Percentiles rank a stretch among this genome's conserved stretches.
phyloP scores from a whole-genome alignment of 2,113 vertebrate species.

The Salvelinus alpinus region DNA sequence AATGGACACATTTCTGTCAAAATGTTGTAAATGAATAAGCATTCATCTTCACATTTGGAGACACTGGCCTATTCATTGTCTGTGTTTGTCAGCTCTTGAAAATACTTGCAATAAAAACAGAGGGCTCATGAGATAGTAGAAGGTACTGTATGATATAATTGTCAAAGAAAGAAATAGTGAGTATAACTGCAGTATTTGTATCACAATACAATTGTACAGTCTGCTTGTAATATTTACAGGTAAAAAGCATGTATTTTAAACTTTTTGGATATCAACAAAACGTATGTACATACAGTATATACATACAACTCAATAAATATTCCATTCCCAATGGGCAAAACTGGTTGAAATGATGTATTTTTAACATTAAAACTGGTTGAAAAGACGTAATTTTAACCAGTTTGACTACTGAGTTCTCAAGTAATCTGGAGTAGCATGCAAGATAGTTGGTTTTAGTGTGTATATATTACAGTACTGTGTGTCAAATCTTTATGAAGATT shows the following conservation, averaged over 20 bases:
- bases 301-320: slow-evolving; percentile 48
- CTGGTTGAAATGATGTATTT: too few species aligned
- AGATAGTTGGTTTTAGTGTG: slow-evolving; percentile 67
- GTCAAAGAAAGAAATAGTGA: background rate
- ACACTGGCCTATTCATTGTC: background rate
- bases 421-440: slow-evolving; percentile 81
- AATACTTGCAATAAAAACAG: slow-evolving; percentile 49
- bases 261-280: slow-evolving; percentile 63
- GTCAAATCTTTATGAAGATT: slow-evolving; percentile 82
- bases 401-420: too few species aligned
- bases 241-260: slow-evolving; percentile 76
- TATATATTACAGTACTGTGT: slow-evolving; percentile 71
- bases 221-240: slow-evolving; percentile 87
- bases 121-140: background rate
- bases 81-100: background rate
- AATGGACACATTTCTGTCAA: too few species aligned
- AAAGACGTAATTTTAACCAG: too few species aligned
- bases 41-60: too few species aligned
- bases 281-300: slow-evolving; percentile 46
- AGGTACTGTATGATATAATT: background rate
- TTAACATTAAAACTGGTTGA: too few species aligned
- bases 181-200: slow-evolving; percentile 52
- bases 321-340: slow-evolving; percentile 52
- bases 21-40: too few species aligned
- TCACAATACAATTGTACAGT: slow-evolving; percentile 88